These are phyloP conservation scores for Halictus quadricinctus DNA, from an alignment of 2,888 invertebrate species.

Conservation along the genomic window DNA sequence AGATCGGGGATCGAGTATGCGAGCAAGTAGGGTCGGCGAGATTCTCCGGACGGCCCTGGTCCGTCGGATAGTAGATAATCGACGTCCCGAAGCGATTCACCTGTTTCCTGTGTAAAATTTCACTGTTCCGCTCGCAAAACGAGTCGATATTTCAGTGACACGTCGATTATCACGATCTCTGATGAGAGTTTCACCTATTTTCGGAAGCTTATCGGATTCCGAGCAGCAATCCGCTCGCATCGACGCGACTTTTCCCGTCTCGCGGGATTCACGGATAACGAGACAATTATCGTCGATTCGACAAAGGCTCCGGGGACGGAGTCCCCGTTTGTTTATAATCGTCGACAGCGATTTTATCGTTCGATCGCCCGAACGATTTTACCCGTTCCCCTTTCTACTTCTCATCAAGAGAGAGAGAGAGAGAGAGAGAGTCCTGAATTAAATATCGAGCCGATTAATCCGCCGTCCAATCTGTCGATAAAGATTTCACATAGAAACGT, in stretches of 20 bases:
- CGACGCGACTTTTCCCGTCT: not conserved
- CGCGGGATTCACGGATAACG: conserved; percentile 6
- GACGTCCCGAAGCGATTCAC: not conserved
- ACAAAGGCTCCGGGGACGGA: not conserved
- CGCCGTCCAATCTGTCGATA: not conserved
- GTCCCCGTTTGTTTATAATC: not conserved
- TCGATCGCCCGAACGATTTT: not conserved
- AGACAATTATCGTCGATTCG: conserved; percentile 13
- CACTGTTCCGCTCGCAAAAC: not conserved
- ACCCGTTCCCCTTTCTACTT: not conserved
- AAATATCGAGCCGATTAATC: not conserved
- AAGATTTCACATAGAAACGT: not conserved
- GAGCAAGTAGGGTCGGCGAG: not conserved
- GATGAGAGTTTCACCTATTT: not conserved
- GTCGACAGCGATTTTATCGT: not conserved
- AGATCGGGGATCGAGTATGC: not conserved
- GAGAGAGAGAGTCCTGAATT: not conserved
- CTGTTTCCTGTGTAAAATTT: not conserved
- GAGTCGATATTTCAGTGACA: not conserved
- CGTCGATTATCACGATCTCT: not conserved
- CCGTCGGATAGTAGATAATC: not conserved
- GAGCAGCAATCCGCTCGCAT: not conserved
- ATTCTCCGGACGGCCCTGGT: not conserved
- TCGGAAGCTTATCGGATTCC: conserved; percentile 1
- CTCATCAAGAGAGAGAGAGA: not conserved